Evolutionary conservation across 2,113 vertebrate genomes (phyloP), one percentile per base, ranked within the genome.

Genomic region (Gymnogyps californianus): DNA sequence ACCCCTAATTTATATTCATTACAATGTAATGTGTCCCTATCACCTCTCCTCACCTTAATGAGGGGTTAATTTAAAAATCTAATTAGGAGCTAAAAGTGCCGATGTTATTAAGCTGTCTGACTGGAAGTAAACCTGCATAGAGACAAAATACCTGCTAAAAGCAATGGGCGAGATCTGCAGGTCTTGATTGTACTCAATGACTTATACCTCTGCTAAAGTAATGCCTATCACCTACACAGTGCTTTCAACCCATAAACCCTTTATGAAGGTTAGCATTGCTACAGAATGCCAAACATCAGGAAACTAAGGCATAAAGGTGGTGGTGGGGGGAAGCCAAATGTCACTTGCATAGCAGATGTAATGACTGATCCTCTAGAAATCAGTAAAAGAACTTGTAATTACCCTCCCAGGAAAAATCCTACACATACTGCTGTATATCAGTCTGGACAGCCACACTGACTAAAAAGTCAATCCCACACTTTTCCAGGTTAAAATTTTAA

Each of bases 51-150:
- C 82, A 7, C 83, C 58, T 51, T 90, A 96, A 96, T 74, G 81
- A 96, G 93, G 84, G 62, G 91, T 91, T 88, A 70, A 80, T 72
- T 95, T 66, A 19, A 46, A 66, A 78, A 55, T 88, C 78, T 90
- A 85, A 96, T 83, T 90, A 82, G 64, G 55, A 96, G 87, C 29
- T 77, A 95, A 96, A 77, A 36, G 64, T 31, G 6, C 10, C 0
- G 2, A 9, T 25, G 22, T 29, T 88, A 66, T 11, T 66, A 46
- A 79, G 28, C 0, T 40, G 6, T 6, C 36, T n/a, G 70, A 32
- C 55, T 88, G 86, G 67, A 89, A 87, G 18, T 26, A n/a, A 80
- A 72, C 64, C 59, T 3, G 32, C 55, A 18, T 38, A 21, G 81
- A 47, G 52, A 4, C 36, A 20, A 93, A 97, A 84, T 70, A 96